Evolutionary conservation across 2,888 invertebrate genomes (phyloP), one percentile per base, ranked within the genome.

Genomic region (Phorcus lineatus): DNA sequence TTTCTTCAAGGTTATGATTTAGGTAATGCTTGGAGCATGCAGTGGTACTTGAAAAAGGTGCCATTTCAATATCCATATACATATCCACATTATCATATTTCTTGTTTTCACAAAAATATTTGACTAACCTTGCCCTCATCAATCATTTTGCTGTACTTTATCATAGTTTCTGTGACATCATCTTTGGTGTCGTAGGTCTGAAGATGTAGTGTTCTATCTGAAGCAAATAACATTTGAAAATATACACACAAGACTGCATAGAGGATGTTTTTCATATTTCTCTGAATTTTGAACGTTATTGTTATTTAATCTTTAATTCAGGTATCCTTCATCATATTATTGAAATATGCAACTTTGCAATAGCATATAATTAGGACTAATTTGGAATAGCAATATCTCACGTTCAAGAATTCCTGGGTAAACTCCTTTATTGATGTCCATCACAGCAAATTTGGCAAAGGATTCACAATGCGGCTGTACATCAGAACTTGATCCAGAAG

Each of bases 381-480:
- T 13, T 47, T 11, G 47, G 13, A 11, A 47, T 47, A 47, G 11
- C 7, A 70, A n/a, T 17, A 55, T 78, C 62, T 77, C 54, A 83
- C 84, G 70, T 82, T 40, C 57, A 53, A 85, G 55, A 16, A 84
- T 53, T 47, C 78, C 67, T 52, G 84, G 80, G 74, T 74, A 82
- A 9, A 62, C 11, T n/a, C 80, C 83, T 24, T 31, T 40, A 57
- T 83, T 85, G 9, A 87, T 79, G 74, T 88, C 86, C 22, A 81
- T 82, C 1, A 82, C 79, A 76, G 84, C 84, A 82, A 86, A 86
- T 62, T 70, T 77, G 4, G 81, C 79, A 79, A 86, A 85, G 16
- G 82, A 76, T 74, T 86, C 85, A n/a, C 81, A 54, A 74, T 81
- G 81, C 11, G 84, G 81, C 62, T 85, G 84, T 55, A 83, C 81